A percentile compares a stretch with the other conserved stretches of the same genome.
Conservation (phyloP, 2,113 vertebrate genomes). For the Gyps fulvus region DNA sequence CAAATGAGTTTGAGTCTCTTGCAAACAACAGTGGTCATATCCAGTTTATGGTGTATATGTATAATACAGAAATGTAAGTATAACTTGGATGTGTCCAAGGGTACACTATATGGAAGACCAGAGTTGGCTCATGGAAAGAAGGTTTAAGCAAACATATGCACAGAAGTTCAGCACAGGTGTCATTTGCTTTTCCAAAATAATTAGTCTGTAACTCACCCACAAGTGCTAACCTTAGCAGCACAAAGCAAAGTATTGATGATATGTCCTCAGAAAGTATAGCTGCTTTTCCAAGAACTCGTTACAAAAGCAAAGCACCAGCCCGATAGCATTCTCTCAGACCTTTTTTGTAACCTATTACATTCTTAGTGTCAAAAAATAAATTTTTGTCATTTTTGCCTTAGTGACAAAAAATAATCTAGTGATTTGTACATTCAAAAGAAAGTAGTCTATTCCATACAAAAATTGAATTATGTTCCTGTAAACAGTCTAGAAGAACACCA, state of each 20-base stretch:
- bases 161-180: not conserved
- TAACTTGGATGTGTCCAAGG: not conserved
- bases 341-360: not conserved
- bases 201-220: not conserved
- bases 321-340: not conserved
- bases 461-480: not conserved
- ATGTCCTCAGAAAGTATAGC: not conserved
- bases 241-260: not conserved
- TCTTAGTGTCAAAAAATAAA: not conserved
- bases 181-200: not conserved
- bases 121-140: not conserved
- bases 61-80: not conserved
- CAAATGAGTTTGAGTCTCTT: not conserved
- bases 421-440: not conserved
- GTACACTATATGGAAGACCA: not conserved
- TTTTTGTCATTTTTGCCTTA: not conserved
- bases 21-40: not conserved
- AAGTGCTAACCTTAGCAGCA: not conserved
- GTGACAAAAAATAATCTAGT: not conserved
- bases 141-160: not conserved
- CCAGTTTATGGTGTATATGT: not conserved
- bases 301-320: not conserved
- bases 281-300: not conserved
- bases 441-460: not conserved
- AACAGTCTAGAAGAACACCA: not conserved